Evolutionary conservation across 1,140 invertebrate species (phyloP).

Genomic region (Mylabris phalerata): DNA sequence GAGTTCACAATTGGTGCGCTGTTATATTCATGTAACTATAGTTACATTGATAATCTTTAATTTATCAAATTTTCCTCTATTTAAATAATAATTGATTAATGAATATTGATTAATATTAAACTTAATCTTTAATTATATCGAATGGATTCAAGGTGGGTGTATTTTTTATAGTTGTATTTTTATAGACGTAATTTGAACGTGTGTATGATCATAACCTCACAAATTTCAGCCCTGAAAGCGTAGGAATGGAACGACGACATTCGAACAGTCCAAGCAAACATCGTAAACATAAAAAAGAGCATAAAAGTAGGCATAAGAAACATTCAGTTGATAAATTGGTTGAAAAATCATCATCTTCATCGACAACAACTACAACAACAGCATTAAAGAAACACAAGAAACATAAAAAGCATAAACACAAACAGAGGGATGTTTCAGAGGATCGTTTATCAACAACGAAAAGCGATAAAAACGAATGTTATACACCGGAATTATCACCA

Average conservation of each 20-base stretch:
- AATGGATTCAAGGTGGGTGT: no score
- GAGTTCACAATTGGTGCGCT: no score
- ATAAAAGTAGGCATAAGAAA: conserved; percentile 42
- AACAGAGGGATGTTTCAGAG: conserved; percentile 27
- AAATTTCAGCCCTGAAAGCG: no score
- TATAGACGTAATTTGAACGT: background rate
- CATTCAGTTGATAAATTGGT: conserved; percentile 32
- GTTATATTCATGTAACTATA: no score
- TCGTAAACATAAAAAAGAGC: conserved; percentile 40
- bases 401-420: conserved; percentile 40
- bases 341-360: conserved; percentile 12
- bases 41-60: no score
- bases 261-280: conserved; percentile 14
- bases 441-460: conserved; percentile 15
- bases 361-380: background rate
- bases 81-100: no score
- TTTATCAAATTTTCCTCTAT: no score
- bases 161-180: no score
- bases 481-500: conserved; percentile 37
- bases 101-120: no score
- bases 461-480: conserved; percentile 33
- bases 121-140: no score
- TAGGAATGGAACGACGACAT: background rate
- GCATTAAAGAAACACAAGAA: conserved; percentile 38
- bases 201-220: background rate